Evolutionary conservation across 2,113 vertebrate genomes (phyloP), one percentile per base, ranked within the genome.

Genomic region (Struthio camelus): DNA sequence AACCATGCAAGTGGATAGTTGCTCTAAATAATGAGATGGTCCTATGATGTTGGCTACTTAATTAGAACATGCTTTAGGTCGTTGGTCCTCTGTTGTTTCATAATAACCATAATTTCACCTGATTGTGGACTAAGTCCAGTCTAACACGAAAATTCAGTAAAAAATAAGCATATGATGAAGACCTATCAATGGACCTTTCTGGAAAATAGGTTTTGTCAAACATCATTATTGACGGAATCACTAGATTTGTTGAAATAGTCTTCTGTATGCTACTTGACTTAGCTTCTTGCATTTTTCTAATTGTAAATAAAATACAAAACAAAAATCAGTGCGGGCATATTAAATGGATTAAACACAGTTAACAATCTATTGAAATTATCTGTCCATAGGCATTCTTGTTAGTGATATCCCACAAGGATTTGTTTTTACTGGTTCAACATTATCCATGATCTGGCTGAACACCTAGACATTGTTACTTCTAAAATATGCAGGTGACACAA

Each of bases 31-130:
- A 97, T 0, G 7, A 95, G 70, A 72, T 51, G 56, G 80, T 77
- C 9, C 3, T 10, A 58, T 46, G 28, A 89, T 46, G 18, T 72
- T 87, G 40, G 58, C 46, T 62, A 80, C 42, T 83, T 87, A 85
- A 92, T 83, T 90, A 93, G 36, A 83, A 94, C 93, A 92, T 42
- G 15, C 34, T 87, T 77, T 48, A 67, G 42, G 36, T 62, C 71
- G 48, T 82, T 58, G 38, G 83, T 51, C 80, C 36, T 94, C 40
- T 90, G 3, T 24, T 84, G 28, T 44, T 96, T 64, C 79, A 80
- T 38, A 77, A 50, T 16, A n/a, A 76, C 10, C 46, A 58, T 10
- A 50, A n/a, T 46, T 87, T 54, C 89, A 95, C 40, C 54, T 58
- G 73, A 84, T 12, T 48, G 16, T 38, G 50, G 30, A 77, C 38